Conservation (phyloP, 2,888 invertebrate genomes). For the Cantharis nigra region DNA sequence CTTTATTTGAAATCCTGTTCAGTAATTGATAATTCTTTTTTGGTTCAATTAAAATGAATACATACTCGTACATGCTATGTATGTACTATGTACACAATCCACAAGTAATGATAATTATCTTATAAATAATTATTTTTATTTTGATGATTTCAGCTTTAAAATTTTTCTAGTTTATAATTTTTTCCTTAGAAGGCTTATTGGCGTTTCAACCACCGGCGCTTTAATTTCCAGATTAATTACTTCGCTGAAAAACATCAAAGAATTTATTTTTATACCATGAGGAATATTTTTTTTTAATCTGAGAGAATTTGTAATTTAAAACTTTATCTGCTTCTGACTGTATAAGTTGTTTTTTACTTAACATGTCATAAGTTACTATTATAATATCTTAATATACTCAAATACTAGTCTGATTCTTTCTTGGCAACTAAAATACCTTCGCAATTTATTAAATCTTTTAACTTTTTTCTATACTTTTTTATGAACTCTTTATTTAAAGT, state of each 20-base stretch:
- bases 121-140: background rate
- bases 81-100: too few species aligned
- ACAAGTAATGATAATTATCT: background rate
- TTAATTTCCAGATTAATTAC: background rate
- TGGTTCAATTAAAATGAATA: background rate
- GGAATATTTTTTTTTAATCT: background rate
- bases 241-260: background rate
- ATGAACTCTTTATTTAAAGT: too few species aligned
- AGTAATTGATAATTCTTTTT: background rate
- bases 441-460: too few species aligned
- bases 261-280: background rate
- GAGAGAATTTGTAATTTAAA: background rate
- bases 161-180: background rate
- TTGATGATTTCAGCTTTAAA: background rate
- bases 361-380: too few species aligned
- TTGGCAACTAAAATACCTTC: too few species aligned
- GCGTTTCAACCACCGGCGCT: background rate
- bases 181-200: background rate
- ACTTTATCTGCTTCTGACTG: background rate
- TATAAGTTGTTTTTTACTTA: background rate
- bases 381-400: too few species aligned
- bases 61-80: background rate
- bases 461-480: too few species aligned
- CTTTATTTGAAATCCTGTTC: background rate
- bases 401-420: too few species aligned